Base-by-base conservation (phyloP, 2,113 vertebrate genomes). In the Cettia cetti region DNA sequence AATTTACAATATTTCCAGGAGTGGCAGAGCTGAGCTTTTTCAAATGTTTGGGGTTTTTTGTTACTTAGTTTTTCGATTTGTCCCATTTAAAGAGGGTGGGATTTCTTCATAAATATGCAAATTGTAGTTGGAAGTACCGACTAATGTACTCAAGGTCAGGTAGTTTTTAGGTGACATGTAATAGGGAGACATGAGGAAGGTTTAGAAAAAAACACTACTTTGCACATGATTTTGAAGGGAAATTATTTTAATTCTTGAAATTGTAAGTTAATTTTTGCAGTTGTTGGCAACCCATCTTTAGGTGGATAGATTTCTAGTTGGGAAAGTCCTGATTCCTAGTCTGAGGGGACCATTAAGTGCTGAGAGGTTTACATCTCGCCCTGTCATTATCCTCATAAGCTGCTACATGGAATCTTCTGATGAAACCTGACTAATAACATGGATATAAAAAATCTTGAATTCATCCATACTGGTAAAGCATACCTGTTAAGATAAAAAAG, bases 171-270 rank as follows among this genome's bases (percentile, higher is more conserved):
- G 77, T 53, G 31, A 44, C 0, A 1, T 35, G 11, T 11, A 60
- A 19, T 21, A 72, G 44, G 40, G 26, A 85, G 13, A 57, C 7
- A 7, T 16, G 13, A 23, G 19, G 10, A 68, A 78, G 6, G 31
- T 80, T 82, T 42, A n/a, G 28, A 1, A 77, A 81, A 82, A 80
- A 35, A 20, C 44, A 33, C 50, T 56, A 18, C 17, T 59, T 76
- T 79, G 15, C 16, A 5, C 2, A 5, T 19, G 12, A 54, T 63
- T 94, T 90, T 77, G 37, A 39, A 53, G 17, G 24, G 26, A 85
- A 79, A 56, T 37, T 30, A 49, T 47, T 82, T 79, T 82, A 35
- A 54, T 87, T 91, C n/a, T 86, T 69, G 59, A 86, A 87, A 82
- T 23, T 70, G 4, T 50, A 80, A 69, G 37, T 9, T 65, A 10